A percentile compares a stretch with the other conserved stretches of the same genome.
phyloP scores from a whole-genome alignment of 2,113 vertebrate genomes.

The Hippocampus abdominalis region DNA sequence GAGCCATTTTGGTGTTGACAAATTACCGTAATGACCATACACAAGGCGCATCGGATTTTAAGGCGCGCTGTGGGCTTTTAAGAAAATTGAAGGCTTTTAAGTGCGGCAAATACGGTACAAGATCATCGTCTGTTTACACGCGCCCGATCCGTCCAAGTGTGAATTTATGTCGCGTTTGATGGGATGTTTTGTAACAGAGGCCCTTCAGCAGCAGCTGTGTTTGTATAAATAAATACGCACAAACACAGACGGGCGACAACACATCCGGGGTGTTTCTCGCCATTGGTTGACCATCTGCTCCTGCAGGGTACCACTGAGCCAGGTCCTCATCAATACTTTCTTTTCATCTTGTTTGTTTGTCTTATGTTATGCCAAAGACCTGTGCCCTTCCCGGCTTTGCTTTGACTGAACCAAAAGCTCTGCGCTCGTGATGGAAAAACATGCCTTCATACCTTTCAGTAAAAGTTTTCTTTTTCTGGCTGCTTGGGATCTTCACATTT shows the following conservation, averaged over 20 bases:
- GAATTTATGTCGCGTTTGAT: not conserved
- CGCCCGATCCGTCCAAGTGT: not conserved
- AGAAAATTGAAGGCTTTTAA: too few relatives aligned
- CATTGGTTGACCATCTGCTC: conserved; percentile 21
- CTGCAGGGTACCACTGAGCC: conserved; percentile 22
- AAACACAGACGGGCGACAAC: not conserved
- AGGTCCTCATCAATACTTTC: conserved; percentile 31
- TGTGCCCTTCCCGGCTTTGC: conserved; percentile 1
- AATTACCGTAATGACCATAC: too few relatives aligned
- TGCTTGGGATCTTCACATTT: not conserved
- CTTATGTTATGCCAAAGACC: conserved; percentile 22
- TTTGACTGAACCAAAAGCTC: conserved; percentile 32
- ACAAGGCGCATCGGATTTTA: too few relatives aligned
- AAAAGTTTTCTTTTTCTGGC: not conserved
- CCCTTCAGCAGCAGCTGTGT: not conserved
- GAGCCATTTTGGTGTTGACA: too few relatives aligned
- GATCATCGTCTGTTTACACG: not conserved
- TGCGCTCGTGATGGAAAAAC: conserved; percentile 20
- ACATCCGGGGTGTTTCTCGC: not conserved
- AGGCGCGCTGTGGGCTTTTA: too few relatives aligned
- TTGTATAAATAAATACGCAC: conserved; percentile 1
- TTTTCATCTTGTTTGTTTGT: conserved; percentile 48
- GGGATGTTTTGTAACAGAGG: not conserved
- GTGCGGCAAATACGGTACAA: too few relatives aligned
- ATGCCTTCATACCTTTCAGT: not conserved